Evolutionary conservation across 2,113 vertebrate species (phyloP), one percentile per base, ranked within the genome.

Genomic region (Amphilophus citrinellus): DNA sequence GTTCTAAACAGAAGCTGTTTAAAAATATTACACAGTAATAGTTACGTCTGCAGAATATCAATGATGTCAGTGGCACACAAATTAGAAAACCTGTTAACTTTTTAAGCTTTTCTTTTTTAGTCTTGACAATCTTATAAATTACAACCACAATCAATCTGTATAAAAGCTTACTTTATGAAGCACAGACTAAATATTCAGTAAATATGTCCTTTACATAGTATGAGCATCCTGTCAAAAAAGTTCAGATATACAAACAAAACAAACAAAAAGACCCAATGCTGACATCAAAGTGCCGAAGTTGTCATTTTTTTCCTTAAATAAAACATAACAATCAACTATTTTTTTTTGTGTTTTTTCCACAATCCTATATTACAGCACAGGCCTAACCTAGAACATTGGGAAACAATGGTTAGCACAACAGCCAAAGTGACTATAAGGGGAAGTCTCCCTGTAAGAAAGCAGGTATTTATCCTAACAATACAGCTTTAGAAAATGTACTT

Each of bases 121-220:
- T 44, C 27, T 63, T 58, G 5, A 60, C 11, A 35, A 37, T 63
- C 11, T 39, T 5, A 90, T 83, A 85, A 92, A 91, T 56, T 79
- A 90, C 66, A 68, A 79, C 61, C 83, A 81, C 84, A 81, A 17
- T 58, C 30, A 77, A 71, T 92, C 59, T 92, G 90, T 95, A 95
- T 93, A 95, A 96, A 96, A 95, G 90, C 89, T 92, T 90, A 93
- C 85, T 96, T 95, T 95, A 94, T 95, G 94, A 94, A 94, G 93
- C 93, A 94, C 93, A 90, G 91, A 94, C 93, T 95, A 95, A 93
- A 95, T 95, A 94, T 90, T 93, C 92, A 93, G 93, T 94, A 95
- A 94, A 95, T 92, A 93, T 91, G 94, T 93, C 87, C 85, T 94
- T 94, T 95, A 95, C 92, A 94, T 86, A 86, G 89, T 92, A 84